Base-by-base conservation (phyloP, 2,888 invertebrate species). In the Micoletzkya japonica region DNA sequence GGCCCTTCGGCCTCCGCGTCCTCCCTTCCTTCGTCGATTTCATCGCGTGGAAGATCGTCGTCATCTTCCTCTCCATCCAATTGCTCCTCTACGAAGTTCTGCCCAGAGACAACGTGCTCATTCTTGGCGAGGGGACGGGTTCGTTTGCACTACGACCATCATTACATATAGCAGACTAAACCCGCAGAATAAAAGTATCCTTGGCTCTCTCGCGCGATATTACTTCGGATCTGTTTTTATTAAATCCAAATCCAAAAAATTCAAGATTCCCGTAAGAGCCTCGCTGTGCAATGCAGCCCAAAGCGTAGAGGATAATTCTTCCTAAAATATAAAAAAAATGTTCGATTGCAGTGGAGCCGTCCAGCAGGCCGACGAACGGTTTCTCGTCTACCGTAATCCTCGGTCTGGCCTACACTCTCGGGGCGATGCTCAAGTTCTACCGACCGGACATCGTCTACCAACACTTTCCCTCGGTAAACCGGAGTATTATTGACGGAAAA, bases 1-100 rank as follows among this genome's bases (percentile, higher is more conserved):
- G 57, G 57, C 67, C 67, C 10, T 67, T 67, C 28, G 28, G 28
- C 32, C 39, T 57, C 32, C 57, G 57, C 26, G 32, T 44, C 36
- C 39, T 67, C 32, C 67, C 67, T 56, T 57, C 67, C 7, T n/a
- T 67, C 44, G 56, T 67, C 49, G 67, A 67, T 57, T n/a, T 17
- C 1, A 52, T 64, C 10, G 52, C 64, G 34, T 64, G 64, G 64
- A 64, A 64, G 44, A 67, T 67, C 20, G 36, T 67, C 7, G 24
- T 57, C 28, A 44, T 67, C 10, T 57, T 67, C 44, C 2, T 57
- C 32, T 67, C 67, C 1, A 28, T 56, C 7, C 67, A 67, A 49
- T 39, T 67, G 20, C 67, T 67, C 2, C 57, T 67, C 28, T 39
- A 67, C 30, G 67, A 67, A 57, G 67, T 67, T 7, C 34, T 67